A percentile compares a stretch with the other conserved stretches of the same genome.
Evolutionary conservation across 1,140 invertebrate genomes (phyloP).

Genomic region (Heliconius hermathena): DNA sequence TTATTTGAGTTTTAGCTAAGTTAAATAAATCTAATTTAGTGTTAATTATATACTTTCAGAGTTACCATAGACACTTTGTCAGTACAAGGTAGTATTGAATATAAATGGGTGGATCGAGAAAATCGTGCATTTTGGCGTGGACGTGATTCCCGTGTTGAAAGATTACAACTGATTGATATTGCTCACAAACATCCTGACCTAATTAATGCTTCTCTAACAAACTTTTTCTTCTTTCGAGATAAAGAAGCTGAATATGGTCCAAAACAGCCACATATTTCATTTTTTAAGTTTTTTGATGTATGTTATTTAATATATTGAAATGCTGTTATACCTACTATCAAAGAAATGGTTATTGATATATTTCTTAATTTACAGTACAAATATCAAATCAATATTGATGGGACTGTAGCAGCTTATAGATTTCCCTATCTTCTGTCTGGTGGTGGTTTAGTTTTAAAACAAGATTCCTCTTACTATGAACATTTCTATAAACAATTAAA

Average conservation of each 20-base stretch:
- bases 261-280: constrained; percentile 91
- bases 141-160: constrained; percentile 91
- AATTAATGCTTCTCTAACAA: constrained; percentile 96
- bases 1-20: background rate
- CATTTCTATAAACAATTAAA: constrained; percentile 93
- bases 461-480: constrained; percentile 96
- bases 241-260: constrained; percentile 93
- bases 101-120: constrained; percentile 89
- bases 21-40: background rate
- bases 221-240: constrained; percentile 97
- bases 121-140: constrained; percentile 95
- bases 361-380: constrained; percentile 89
- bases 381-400: constrained; percentile 97
- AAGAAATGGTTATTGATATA: constrained; percentile 8
- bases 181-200: constrained; percentile 89
- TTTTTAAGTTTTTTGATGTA: constrained; percentile 98
- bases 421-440: constrained; percentile 95
- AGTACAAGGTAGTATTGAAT: constrained; percentile 90
- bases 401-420: constrained; percentile 97
- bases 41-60: constrained; percentile 79
- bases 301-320: background rate
- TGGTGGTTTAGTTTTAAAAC: constrained; percentile 94
- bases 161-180: constrained; percentile 92
- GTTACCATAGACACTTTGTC: constrained; percentile 95
- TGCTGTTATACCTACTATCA: background rate